These are phyloP conservation scores for Lacerta viridis DNA, from an alignment of 2,797 vertebrate genomes.

Conservation along the genomic window DNA sequence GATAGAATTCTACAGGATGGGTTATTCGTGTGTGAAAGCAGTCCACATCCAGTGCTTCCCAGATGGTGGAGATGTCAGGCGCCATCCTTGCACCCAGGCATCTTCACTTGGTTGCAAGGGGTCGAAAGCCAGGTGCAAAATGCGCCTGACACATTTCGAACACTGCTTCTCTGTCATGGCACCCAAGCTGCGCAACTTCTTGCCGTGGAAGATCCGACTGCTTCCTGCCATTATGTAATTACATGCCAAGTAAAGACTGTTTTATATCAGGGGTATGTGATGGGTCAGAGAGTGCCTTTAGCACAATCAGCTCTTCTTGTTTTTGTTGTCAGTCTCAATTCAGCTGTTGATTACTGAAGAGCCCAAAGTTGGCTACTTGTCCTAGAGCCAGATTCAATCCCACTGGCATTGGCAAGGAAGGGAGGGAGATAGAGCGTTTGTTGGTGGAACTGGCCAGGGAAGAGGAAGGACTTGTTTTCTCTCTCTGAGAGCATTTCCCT, in stretches of 20 bases:
- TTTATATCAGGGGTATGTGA: too few relatives aligned
- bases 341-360: background rate
- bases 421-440: background rate
- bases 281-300: too few relatives aligned
- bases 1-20: too few relatives aligned
- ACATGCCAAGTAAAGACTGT: background rate
- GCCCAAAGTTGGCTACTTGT: background rate
- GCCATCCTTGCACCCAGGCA: too few relatives aligned
- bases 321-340: background rate
- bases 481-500: background rate
- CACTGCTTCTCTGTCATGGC: background rate
- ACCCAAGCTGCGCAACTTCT: background rate
- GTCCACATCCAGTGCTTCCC: too few relatives aligned
- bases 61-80: too few relatives aligned
- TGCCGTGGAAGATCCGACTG: background rate
- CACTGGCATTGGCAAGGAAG: background rate
- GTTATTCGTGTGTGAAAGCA: too few relatives aligned
- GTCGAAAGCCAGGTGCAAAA: too few relatives aligned
- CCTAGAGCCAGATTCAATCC: background rate
- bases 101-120: too few relatives aligned
- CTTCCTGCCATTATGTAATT: background rate
- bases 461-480: background rate
- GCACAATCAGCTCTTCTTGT: too few relatives aligned
- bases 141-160: too few relatives aligned
- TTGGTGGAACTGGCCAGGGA: background rate